These are phyloP conservation scores for Dicyrtomina minuta DNA, from an alignment of 2,888 invertebrate genomes.

Conservation along the genomic window DNA sequence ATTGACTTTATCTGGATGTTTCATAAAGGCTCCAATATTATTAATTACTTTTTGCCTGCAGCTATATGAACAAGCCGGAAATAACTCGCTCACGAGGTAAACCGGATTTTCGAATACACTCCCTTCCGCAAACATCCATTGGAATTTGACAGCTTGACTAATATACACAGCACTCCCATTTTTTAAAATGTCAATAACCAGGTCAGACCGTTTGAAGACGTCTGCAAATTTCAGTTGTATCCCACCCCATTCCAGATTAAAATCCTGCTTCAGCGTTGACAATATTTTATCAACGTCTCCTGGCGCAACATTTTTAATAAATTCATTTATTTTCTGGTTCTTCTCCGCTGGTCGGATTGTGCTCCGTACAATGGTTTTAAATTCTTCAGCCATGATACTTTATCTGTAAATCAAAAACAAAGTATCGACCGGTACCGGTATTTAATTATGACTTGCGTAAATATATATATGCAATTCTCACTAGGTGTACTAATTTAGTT, in stretches of 20 bases:
- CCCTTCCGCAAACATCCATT: constrained; percentile 41
- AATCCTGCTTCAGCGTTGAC: background rate
- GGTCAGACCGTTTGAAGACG: constrained; percentile 33
- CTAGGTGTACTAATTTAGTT: too few species aligned
- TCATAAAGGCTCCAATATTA: constrained; percentile 37
- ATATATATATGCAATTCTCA: too few species aligned
- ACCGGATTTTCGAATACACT: constrained; percentile 34
- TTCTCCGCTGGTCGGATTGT: background rate
- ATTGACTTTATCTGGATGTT: constrained; percentile 36
- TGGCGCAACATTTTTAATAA: background rate
- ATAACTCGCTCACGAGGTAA: constrained; percentile 37
- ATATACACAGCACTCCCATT: constrained; percentile 38
- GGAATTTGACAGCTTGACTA: constrained; percentile 39
- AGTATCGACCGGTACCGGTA: too few species aligned
- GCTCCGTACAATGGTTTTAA: background rate
- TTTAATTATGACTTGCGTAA: too few species aligned
- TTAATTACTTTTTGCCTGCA: constrained; percentile 41
- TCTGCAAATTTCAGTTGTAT: constrained; percentile 38
- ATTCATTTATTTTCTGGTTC: background rate
- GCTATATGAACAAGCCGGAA: constrained; percentile 41
- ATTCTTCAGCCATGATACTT: too few species aligned
- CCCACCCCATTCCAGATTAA: background rate
- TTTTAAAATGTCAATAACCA: constrained; percentile 37
- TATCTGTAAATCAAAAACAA: too few species aligned
- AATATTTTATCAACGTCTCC: background rate